Base-by-base conservation (phyloP, 1,140 invertebrate genomes). In the Cardiocondyla obscurior region DNA sequence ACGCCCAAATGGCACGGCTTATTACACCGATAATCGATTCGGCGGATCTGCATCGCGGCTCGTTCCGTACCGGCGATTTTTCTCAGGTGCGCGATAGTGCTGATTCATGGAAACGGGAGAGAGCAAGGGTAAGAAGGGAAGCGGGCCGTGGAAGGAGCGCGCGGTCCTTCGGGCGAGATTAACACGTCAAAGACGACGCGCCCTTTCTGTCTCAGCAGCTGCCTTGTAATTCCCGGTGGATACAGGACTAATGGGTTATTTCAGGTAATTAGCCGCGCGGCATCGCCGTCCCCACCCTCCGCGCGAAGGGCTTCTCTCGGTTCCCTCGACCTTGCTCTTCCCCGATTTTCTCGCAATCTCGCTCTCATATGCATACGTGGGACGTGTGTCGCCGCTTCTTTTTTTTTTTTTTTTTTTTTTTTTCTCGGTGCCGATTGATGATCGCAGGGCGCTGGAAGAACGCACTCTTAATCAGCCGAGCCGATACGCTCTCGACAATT, bases 181-280 rank as follows among this genome's bases (percentile, higher is more conserved):
- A 91, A 93, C 91, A 91, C 88, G 90, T 93, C 92, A 93, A 88
- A 91, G 89, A 90, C 92, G 90, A 93, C 87, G 88, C 86, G 85
- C 85, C 88, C 86, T 77, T 65, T 46, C 77, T 82, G 65, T 85
- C 60, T 83, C 70, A 77, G 72, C 62, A 81, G 69, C 73, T 46
- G 70, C 77, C 81, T 77, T 69, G 85, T 92, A 91, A 90, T 90
- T 89, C 84, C 85, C 85, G 83, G 85, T 88, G 89, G 90, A 91
- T 92, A 91, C 90, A 88, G 86, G 89, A 83, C 90, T 92, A 93
- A 93, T 93, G 92, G 92, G 90, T 93, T 93, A 92, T 91, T 91
- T 90, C 88, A 89, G 92, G 90, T 92, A 92, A 93, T 93, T 92
- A 93, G 90, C 84, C 58, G 84, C 74, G 84, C 77, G 81, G 83